Conservation (phyloP, 2,113 vertebrate species). For the Pachyramphus minor region DNA sequence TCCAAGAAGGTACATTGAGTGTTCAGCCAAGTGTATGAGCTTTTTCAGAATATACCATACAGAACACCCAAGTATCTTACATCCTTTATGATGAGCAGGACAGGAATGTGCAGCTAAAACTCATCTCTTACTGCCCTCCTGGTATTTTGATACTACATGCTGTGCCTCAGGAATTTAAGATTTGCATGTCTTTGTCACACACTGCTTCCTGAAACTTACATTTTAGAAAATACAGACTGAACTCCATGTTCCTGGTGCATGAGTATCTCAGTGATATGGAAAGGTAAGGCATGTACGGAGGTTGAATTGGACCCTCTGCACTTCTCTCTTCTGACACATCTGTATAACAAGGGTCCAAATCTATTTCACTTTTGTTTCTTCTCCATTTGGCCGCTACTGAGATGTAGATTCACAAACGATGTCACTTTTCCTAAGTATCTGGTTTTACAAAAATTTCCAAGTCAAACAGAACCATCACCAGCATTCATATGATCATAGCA, state of each 20-base stretch:
- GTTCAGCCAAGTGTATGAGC: background rate
- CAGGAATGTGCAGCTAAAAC: background rate
- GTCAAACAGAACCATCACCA: background rate
- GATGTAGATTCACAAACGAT: background rate
- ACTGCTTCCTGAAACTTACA: background rate
- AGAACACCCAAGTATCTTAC: background rate
- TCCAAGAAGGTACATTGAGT: background rate
- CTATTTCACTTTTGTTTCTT: background rate
- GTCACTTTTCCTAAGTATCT: background rate
- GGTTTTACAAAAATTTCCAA: background rate
- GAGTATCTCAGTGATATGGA: background rate
- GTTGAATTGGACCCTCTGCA: background rate
- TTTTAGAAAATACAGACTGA: background rate
- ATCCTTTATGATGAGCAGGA: background rate
- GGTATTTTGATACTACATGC: background rate
- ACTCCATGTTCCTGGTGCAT: fast-evolving
- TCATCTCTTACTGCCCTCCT: background rate
- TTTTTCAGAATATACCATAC: background rate
- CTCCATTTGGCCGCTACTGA: background rate
- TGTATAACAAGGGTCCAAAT: background rate
- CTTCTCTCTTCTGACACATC: background rate
- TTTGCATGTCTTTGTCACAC: fast-evolving
- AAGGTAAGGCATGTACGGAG: background rate
- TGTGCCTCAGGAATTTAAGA: background rate
- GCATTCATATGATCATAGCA: background rate